Evolutionary conservation across 2,888 invertebrate species (phyloP).

Genomic region (Melikaiella ostensackeni): DNA sequence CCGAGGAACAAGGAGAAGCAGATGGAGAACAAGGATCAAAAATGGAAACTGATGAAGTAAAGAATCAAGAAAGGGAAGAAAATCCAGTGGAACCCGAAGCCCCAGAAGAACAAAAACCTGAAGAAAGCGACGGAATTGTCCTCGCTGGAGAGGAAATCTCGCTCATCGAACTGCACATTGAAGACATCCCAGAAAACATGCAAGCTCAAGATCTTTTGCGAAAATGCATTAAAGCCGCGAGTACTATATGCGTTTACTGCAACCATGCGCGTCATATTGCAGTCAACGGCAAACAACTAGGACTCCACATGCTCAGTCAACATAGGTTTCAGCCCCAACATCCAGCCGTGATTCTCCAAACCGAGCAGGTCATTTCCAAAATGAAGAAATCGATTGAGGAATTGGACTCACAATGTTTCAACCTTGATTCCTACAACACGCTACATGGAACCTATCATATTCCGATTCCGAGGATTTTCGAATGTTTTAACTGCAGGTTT

Average conservation of each 20-base stretch:
- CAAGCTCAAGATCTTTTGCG: constrained; percentile 85
- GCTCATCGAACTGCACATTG: constrained; percentile 83
- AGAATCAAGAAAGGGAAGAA: constrained; percentile 48
- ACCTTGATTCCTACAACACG: constrained; percentile 85
- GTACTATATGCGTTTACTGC: constrained; percentile 88
- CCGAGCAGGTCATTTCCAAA: constrained; percentile 81
- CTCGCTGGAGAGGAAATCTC: constrained; percentile 83
- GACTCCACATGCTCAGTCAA: constrained; percentile 87
- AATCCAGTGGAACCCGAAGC: constrained; percentile 40
- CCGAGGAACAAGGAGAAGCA: constrained; percentile 55
- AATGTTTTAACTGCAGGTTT: constrained; percentile 92
- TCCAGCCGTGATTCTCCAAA: constrained; percentile 73
- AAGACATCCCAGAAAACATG: constrained; percentile 87
- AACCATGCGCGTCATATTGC: constrained; percentile 92
- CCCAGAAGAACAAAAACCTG: not conserved
- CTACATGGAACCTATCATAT: constrained; percentile 78
- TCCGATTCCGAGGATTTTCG: constrained; percentile 85
- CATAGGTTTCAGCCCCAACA: constrained; percentile 83
- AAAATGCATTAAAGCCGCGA: constrained; percentile 85
- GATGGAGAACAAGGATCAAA: not conserved
- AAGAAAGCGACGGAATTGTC: constrained; percentile 74
- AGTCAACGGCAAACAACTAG: constrained; percentile 89
- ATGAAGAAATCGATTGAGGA: constrained; percentile 82
- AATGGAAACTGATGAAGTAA: not conserved
- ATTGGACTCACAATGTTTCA: constrained; percentile 84